Base-by-base conservation (phyloP, 2,888 invertebrate species). In the Macaria notata region DNA sequence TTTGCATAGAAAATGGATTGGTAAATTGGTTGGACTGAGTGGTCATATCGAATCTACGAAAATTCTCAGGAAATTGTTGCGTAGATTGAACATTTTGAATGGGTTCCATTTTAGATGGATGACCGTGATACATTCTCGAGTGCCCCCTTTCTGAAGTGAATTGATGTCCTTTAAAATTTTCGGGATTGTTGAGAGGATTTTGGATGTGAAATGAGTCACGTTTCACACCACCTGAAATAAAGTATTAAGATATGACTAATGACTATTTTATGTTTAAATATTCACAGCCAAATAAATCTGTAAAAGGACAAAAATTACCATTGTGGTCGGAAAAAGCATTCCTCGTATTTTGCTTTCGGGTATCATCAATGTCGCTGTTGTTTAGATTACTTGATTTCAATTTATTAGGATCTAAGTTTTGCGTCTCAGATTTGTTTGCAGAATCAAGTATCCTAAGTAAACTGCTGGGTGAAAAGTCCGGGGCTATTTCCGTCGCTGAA, bases 361-460 rank as follows among this genome's bases (percentile, higher is more conserved):
- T 72, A 49, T 71, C 63, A 36, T 70, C 67, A 38, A 62, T 68
- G 52, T 60, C 61, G 54, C 72, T 73, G 41, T 58, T 69, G 49
- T 75, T 71, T 9, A 61, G 42, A 62, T 68, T 71, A 52, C 62
- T 68, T 63, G 74, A 76, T 61, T 75, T 83, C 29, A 76, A 71
- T 57, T 81, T 75, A 69, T 73, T 77, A n/a, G 84, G 83, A 63
- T 85, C 82, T 62, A 83, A 79, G 58, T 83, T 81, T 49, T 72
- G 75, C 58, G 79, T 79, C 44, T 69, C 62, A 56, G 79, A 75
- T 57, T 73, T 74, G 62, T 85, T 83, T 56, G 84, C 78, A 60
- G 84, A 73, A 75, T 86, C 84, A 31, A 84, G 71, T 57, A 86
- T 82, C 66, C 78, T 81, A 41, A 88, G 77, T 65, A 86, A 75